Percentiles rank a stretch among this genome's conserved stretches.
These are phyloP conservation scores for Leptinotarsa haldemani DNA, from an alignment of 2,888 invertebrate species.

Conservation along the genomic window DNA sequence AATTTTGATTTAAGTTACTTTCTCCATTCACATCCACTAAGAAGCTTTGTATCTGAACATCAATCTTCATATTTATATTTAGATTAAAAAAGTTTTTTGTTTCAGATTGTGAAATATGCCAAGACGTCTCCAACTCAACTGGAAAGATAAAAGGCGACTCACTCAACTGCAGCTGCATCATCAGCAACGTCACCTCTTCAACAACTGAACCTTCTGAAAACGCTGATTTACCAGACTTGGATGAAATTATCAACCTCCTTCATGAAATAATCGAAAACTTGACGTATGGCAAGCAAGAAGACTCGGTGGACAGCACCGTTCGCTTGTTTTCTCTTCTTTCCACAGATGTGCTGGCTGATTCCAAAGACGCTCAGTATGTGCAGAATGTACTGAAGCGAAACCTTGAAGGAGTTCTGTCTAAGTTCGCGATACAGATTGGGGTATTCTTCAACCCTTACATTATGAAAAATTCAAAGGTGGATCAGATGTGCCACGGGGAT, in stretches of 20 bases:
- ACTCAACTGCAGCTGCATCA: too few relatives aligned
- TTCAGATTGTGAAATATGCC: too few relatives aligned
- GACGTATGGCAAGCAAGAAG: background rate
- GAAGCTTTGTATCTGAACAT: too few relatives aligned
- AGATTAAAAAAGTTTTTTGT: too few relatives aligned
- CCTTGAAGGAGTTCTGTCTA: background rate
- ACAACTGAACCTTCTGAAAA: background rate
- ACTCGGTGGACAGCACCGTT: background rate
- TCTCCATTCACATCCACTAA: accelerated
- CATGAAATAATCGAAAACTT: background rate
- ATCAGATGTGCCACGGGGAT: conserved; percentile 20
- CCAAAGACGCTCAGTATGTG: conserved; percentile 31
- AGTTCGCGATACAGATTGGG: background rate
- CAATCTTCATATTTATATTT: too few relatives aligned
- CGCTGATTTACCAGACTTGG: background rate
- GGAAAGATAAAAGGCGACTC: too few relatives aligned
- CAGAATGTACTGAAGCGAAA: conserved; percentile 6
- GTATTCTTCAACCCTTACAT: conserved; percentile 31
- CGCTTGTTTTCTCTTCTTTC: background rate
- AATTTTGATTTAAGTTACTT: too few relatives aligned
- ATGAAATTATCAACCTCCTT: background rate
- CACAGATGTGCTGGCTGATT: background rate
- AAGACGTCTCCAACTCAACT: too few relatives aligned
- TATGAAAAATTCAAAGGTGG: conserved; percentile 20
- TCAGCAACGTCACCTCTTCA: background rate